Base-by-base conservation (phyloP, 1,140 invertebrate genomes). In the Drosophila kohkoa region DNA sequence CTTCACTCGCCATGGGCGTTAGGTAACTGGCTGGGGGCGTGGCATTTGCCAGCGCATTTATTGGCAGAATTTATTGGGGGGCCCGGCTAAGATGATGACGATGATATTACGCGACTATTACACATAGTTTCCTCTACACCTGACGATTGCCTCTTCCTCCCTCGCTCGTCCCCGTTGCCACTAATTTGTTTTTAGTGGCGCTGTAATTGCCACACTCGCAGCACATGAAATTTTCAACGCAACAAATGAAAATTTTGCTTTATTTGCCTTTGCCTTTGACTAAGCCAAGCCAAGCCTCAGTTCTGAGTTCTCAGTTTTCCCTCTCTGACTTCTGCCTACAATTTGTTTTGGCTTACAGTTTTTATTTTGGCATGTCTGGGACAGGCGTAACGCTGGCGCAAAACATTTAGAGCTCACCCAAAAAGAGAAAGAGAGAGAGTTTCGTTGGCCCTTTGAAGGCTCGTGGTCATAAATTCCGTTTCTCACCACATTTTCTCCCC, bases 401-500 rank as follows among this genome's bases (percentile, higher is more conserved):
- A 88, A 87, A 82, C 83, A 88, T 88, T 88, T 89, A 88, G 85
- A 75, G 62, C 16, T 16, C 32, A 41, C 11, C 60, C 78, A 83
- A 74, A 25, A 25, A 25, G 20, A 25, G 20, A 25, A 20, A 20
- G 20, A 25, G 20, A 25, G 20, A 25, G 20, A 25, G 20, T 25
- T 25, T 38, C 7, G 70, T 75, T 79, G 83, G 83, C 76, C 83
- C 89, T 91, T 85, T 79, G 83, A 78, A 88, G 81, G 89, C 85
- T 87, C 82, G 76, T 82, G 89, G 89, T 91, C 76, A 91, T 91
- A 91, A 91, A 91, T 91, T 91, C 89, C 90, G 71, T 88, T 91
- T 91, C 88, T 85, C 88, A 88, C 88, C 88, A 91, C 88, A 91
- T 88, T 91, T 83, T 70, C 77, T 52, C 65, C 54, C 15, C 20